Percentiles rank a stretch among this genome's conserved stretches.
These are phyloP conservation scores for Cephus spinipes DNA, from an alignment of 2,888 invertebrate species.

Conservation along the genomic window DNA sequence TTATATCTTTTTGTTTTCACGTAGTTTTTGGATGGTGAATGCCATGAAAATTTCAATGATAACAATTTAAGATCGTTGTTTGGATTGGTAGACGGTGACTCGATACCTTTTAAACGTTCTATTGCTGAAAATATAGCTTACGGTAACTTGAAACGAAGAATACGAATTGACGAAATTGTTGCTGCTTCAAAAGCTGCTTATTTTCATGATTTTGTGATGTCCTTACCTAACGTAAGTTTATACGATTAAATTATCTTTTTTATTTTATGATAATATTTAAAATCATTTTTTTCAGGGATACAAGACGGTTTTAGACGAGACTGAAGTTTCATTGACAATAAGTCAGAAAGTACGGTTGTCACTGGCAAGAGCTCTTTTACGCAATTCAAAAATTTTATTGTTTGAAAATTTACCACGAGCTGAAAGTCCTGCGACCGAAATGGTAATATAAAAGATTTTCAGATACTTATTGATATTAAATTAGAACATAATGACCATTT, in stretches of 20 bases:
- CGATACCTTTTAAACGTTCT: constrained; percentile 69
- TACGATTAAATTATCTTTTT: background rate
- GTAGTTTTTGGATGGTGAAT: constrained; percentile 46
- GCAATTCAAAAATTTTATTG: constrained; percentile 27
- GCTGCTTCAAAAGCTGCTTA: constrained; percentile 64
- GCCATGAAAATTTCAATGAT: constrained; percentile 65
- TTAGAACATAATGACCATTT: background rate
- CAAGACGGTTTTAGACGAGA: constrained; percentile 19
- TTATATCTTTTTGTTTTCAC: background rate
- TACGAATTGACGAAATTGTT: constrained; percentile 65
- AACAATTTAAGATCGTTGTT: constrained; percentile 67
- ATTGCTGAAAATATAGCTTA: constrained; percentile 72
- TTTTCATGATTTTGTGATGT: constrained; percentile 66
- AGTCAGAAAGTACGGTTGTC: constrained; percentile 31
- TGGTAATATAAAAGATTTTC: constrained; percentile 12
- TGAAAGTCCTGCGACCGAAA: constrained; percentile 26
- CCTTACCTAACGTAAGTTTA: constrained; percentile 59
- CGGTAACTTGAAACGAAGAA: constrained; percentile 65
- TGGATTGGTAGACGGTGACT: constrained; percentile 72
- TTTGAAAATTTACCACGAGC: constrained; percentile 26
- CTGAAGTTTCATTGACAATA: constrained; percentile 19
- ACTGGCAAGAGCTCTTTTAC: constrained; percentile 28
- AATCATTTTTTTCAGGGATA: constrained; percentile 21
- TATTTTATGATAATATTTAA: background rate
- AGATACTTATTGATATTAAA: background rate